Percentiles rank a stretch among this genome's conserved stretches.
Conservation (phyloP, 2,797 vertebrate genomes). For the Enteromius thamalakanensis region DNA sequence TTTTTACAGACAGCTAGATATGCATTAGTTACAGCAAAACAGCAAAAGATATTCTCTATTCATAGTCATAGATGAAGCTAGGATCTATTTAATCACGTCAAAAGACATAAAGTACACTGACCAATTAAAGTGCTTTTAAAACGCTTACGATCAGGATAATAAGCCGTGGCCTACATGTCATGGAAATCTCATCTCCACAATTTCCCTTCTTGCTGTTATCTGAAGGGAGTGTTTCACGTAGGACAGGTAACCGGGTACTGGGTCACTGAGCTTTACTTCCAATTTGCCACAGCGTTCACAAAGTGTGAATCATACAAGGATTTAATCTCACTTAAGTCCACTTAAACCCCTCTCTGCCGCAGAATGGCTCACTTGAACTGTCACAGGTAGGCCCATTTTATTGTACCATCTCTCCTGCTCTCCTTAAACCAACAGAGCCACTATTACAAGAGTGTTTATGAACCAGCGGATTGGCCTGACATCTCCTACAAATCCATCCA, state of each 20-base stretch:
- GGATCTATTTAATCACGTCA: not conserved
- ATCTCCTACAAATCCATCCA: conserved; percentile 61
- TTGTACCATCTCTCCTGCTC: conserved; percentile 54
- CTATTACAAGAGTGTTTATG: conserved; percentile 56
- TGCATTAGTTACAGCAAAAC: not conserved
- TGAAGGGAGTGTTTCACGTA: conserved; percentile 54
- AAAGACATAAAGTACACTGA: conserved; percentile 10
- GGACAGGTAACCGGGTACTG: conserved; percentile 52
- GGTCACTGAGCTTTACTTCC: conserved; percentile 61
- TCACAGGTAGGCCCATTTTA: conserved; percentile 63
- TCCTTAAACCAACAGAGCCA: conserved; percentile 49
- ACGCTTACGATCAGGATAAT: conserved; percentile 26
- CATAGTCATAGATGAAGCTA: not conserved
- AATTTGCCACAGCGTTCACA: conserved; percentile 62
- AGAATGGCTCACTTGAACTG: conserved; percentile 65
- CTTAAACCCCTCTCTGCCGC: conserved; percentile 64
- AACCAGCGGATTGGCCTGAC: conserved; percentile 59
- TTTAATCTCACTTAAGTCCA: conserved; percentile 68
- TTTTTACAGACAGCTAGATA: not conserved
- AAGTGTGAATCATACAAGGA: conserved; percentile 66
- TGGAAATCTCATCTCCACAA: conserved; percentile 42
- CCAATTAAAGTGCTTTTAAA: conserved; percentile 14
- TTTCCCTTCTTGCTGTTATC: conserved; percentile 48
- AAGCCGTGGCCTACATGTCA: conserved; percentile 16
- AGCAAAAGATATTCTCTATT: not conserved